A percentile compares a stretch with the other conserved stretches of the same genome.
Conservation (phyloP, 2,113 vertebrate species). For the Tetraodon nigroviridis region DNA sequence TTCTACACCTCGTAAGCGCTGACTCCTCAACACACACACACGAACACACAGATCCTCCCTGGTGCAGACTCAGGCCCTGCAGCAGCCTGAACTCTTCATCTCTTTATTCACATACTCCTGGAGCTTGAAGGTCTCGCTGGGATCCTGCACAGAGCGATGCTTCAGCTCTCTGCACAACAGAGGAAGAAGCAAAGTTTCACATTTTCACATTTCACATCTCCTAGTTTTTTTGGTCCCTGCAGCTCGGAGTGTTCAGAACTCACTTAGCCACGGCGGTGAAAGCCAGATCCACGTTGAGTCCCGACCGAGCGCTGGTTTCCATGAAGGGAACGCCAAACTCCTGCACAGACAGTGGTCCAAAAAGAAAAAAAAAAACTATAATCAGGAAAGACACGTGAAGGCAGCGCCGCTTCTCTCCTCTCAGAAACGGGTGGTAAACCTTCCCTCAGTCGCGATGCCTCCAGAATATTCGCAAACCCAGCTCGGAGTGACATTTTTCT, state of each 20-base stretch:
- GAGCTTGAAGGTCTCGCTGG: constrained; percentile 84
- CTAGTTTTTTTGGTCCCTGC: no score
- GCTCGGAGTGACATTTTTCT: neutral
- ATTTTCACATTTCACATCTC: no score
- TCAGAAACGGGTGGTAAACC: neutral
- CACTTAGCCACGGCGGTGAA: constrained; percentile 92
- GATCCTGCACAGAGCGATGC: constrained; percentile 79
- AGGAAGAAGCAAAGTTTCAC: no score
- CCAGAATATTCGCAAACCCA: neutral
- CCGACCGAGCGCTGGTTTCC: constrained; percentile 90
- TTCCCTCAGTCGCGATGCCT: neutral
- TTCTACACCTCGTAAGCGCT: constrained; percentile 37
- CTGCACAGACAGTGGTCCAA: constrained; percentile 59
- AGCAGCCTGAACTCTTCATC: constrained; percentile 74
- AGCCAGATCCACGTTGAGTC: constrained; percentile 87
- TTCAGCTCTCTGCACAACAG: constrained; percentile 80
- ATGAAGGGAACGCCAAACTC: constrained; percentile 91
- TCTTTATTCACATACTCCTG: constrained; percentile 88
- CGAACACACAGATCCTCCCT: constrained; percentile 11
- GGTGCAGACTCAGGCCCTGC: constrained; percentile 47
- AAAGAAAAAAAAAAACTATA: neutral
- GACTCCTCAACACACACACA: constrained; percentile 31
- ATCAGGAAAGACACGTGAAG: neutral
- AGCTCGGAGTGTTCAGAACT: constrained; percentile 48
- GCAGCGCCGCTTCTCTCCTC: neutral